A percentile compares a stretch with the other conserved stretches of the same genome.
These are phyloP conservation scores for Clupea harengus DNA, from an alignment of 2,113 vertebrate genomes.

Conservation along the genomic window DNA sequence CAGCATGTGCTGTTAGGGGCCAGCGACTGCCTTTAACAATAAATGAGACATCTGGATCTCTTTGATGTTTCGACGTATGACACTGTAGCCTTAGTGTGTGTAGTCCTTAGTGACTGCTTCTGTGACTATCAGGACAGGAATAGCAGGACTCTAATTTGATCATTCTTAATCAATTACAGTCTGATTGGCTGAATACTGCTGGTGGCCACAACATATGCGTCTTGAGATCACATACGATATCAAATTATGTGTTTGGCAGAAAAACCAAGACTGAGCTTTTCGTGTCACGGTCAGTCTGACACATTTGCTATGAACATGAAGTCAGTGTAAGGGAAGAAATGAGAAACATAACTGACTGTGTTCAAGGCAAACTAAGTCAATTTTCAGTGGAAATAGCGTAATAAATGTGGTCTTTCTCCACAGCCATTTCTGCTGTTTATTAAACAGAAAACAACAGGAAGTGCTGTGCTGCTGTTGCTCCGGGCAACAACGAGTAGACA, in stretches of 20 bases:
- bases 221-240: no score
- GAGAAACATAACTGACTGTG: neutral
- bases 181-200: no score
- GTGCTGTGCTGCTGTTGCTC: neutral
- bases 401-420: neutral
- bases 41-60: neutral
- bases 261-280: neutral
- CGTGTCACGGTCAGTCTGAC: no score
- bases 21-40: neutral
- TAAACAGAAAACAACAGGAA: neutral
- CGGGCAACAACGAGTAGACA: neutral
- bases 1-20: neutral
- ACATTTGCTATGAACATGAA: neutral
- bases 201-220: no score
- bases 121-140: neutral
- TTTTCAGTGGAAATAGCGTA: neutral
- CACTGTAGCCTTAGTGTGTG: neutral
- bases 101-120: neutral
- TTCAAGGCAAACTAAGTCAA: no score
- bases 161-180: no score
- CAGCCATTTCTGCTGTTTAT: neutral
- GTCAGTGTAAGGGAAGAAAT: neutral
- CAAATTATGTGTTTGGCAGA: neutral
- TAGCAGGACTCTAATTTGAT: no score
- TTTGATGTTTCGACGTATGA: neutral